A percentile compares a stretch with the other conserved stretches of the same genome.
These are phyloP conservation scores for Canis aureus DNA, from an alignment of 2,113 vertebrate genomes.

Conservation along the genomic window DNA sequence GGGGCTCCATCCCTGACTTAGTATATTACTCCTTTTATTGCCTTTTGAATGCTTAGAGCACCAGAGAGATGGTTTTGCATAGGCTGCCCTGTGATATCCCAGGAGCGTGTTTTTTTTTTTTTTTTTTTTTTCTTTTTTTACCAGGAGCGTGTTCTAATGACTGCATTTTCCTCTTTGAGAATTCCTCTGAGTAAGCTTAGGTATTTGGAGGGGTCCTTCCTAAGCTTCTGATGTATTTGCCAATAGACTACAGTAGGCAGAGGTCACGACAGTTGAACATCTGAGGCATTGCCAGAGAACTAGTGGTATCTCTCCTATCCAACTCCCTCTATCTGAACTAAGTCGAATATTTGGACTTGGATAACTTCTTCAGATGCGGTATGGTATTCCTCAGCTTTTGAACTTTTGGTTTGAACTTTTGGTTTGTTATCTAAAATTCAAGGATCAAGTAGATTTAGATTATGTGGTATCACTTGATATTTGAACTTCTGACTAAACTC, in stretches of 20 bases:
- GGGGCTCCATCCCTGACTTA: not conserved
- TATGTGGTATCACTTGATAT: not conserved
- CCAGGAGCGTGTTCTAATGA: not conserved
- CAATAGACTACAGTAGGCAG: not conserved
- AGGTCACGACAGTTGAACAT: not conserved
- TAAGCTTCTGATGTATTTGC: not conserved
- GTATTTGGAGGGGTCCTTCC: not conserved
- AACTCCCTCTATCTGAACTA: not conserved
- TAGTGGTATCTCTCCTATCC: not conserved
- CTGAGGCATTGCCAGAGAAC: not conserved
- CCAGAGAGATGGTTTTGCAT: not conserved
- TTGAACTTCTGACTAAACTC: not conserved
- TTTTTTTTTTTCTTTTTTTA: too few relatives aligned
- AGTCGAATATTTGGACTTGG: conserved; percentile 2
- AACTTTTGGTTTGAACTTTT: not conserved
- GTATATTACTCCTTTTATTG: not conserved
- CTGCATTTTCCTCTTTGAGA: not conserved
- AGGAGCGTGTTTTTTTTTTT: not conserved
- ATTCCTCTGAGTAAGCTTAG: not conserved
- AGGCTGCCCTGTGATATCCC: not conserved
- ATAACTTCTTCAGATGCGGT: not conserved
- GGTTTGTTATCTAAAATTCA: conserved; percentile 19
- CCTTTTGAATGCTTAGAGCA: not conserved
- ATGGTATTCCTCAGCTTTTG: not conserved
- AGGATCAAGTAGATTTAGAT: conserved; percentile 3